These are phyloP conservation scores for Gymnogyps californianus DNA, from an alignment of 2,113 vertebrate genomes.

Conservation along the genomic window DNA sequence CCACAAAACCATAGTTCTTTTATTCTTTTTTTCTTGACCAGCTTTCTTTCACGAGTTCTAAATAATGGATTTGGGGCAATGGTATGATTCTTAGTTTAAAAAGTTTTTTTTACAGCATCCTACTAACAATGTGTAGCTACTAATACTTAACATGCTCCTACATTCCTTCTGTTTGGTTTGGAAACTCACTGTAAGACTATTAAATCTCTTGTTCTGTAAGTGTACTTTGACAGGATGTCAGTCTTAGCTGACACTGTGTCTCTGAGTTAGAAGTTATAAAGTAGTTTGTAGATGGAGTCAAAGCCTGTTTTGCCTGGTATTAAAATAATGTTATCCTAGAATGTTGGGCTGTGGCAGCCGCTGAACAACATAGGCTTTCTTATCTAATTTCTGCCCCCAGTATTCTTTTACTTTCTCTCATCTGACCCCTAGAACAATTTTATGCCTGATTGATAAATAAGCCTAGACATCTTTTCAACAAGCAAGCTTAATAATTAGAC, in stretches of 20 bases:
- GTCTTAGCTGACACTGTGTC: not conserved
- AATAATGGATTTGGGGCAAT: not conserved
- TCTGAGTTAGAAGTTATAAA: not conserved
- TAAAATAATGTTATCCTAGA: not conserved
- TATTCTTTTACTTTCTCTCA: not conserved
- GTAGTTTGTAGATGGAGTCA: too few relatives aligned
- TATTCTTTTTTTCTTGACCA: not conserved
- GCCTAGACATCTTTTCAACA: not conserved
- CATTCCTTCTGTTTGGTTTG: not conserved
- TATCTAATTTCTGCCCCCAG: not conserved
- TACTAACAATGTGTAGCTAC: not conserved
- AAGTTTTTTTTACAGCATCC: not conserved
- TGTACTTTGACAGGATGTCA: not conserved
- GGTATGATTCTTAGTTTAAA: not conserved
- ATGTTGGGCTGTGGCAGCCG: too few relatives aligned
- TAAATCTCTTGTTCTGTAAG: not conserved
- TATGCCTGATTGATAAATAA: not conserved
- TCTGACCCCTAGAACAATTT: not conserved
- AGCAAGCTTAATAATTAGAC: not conserved
- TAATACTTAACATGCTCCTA: not conserved
- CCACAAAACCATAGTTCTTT: not conserved
- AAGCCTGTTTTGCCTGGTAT: not conserved
- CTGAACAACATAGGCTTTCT: too few relatives aligned
- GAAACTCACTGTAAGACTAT: not conserved
- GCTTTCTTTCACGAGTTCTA: not conserved